These are phyloP conservation scores for Ceramica pisi DNA, from an alignment of 2,888 invertebrate genomes.

Conservation along the genomic window DNA sequence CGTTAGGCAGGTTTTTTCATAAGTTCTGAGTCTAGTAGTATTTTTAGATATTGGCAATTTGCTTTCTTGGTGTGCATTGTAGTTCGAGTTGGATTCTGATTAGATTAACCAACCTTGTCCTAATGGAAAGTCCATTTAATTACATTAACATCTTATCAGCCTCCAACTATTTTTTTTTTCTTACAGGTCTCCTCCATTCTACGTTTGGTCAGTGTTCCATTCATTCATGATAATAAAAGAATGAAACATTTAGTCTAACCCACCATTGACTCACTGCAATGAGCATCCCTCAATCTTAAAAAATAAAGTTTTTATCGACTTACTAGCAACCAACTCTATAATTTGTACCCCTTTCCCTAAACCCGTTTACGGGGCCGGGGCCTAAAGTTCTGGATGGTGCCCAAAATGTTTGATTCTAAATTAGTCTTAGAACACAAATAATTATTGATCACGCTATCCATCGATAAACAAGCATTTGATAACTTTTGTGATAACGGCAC, in stretches of 20 bases:
- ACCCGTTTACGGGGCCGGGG: not conserved
- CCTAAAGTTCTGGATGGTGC: not conserved
- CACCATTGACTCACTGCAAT: constrained; percentile 1
- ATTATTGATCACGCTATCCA: constrained; percentile 72
- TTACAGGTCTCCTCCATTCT: constrained; percentile 1
- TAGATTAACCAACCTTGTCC: constrained; percentile 26
- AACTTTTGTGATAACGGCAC: constrained; percentile 81
- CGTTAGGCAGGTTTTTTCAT: constrained; percentile 19
- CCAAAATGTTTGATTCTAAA: constrained; percentile 50
- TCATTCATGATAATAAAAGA: constrained; percentile 32
- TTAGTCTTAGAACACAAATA: constrained; percentile 61
- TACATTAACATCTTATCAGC: constrained; percentile 7
- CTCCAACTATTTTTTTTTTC: constrained; percentile 13
- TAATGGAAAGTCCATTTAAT: constrained; percentile 13
- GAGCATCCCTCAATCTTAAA: not conserved
- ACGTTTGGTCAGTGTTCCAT: constrained; percentile 3
- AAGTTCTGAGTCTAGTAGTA: constrained; percentile 15
- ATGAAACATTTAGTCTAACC: constrained; percentile 3
- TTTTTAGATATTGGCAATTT: constrained; percentile 26
- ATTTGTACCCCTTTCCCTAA: constrained; percentile 5
- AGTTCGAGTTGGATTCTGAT: constrained; percentile 55
- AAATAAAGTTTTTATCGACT: not conserved
- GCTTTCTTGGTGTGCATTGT: not conserved
- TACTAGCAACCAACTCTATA: not conserved
- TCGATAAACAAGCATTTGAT: constrained; percentile 78